Base-by-base conservation (phyloP, 2,797 vertebrate genomes). In the Schizopygopsis malacanthus region DNA sequence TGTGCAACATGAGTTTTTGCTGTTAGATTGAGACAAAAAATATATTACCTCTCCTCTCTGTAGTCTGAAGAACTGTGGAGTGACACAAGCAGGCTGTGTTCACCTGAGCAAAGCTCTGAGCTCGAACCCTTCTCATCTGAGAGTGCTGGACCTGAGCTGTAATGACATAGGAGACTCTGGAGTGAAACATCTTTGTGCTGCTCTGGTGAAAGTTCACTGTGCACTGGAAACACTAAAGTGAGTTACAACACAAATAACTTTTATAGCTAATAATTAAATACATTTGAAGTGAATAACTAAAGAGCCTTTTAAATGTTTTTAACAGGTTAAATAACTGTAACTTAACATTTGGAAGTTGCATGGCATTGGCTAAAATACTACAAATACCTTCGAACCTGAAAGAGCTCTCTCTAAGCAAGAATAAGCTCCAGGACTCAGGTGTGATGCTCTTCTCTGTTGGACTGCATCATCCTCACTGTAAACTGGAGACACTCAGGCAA, bases 111-210 rank as follows among this genome's bases (percentile, higher is more conserved):
- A 10, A 45, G 79, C 71, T 25, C n/a, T 86, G 18, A 77, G 71
- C 45, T 75, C 37, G 13, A 54, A 70, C 13, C 72, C 47, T 54
- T 69, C 16, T 6, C 61, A 59, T 28, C 63, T 86, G 47, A 65
- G 12, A 33, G 63, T 37, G 22, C 72, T 86, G 16, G 37, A 77
- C 47, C 85, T 86, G 47, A 82, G 73, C 61, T 61, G 72, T 18
- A 82, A 82, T 25, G 20, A 13, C 52, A 70, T 59, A 5, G 28
- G 16, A 78, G 79, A 86, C 41, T 81, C 56, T 1, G 65, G 80
- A 69, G 8, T 70, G 7, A 82, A n/a, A 50, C 65, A 20, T 11
- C 50, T 79, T 0, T 37, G 50, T 78, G 10, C 33, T 78, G 33
- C 50, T 56, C 25, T 78, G 33, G 43, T n/a, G 18, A 78, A 59